phyloP scores from a whole-genome alignment of 2,888 invertebrate genomes.

The Chalcis sispes region DNA sequence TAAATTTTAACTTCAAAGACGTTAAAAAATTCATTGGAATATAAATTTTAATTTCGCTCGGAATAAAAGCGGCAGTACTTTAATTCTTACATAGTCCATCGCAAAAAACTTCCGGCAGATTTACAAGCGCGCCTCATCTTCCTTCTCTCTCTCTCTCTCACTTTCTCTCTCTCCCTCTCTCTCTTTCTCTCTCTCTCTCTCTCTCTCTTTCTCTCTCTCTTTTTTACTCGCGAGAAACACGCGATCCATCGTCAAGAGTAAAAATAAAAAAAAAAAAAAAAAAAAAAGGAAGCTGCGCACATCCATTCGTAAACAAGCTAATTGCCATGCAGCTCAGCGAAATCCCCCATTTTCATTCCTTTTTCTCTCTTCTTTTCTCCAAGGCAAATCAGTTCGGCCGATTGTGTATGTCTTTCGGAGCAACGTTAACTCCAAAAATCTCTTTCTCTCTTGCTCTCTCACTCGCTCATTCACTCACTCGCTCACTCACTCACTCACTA shows the following conservation, averaged over 20 bases:
- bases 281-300: not conserved
- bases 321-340: constrained; percentile 12
- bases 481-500: not conserved
- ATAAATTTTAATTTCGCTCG: no score
- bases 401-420: not conserved
- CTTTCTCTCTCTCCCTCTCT: not conserved
- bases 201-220: not conserved
- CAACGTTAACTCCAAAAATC: no score
- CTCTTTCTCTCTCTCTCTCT: not conserved
- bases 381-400: no score
- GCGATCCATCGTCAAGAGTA: no score
- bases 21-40: no score
- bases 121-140: not conserved
- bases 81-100: no score
- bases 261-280: not conserved
- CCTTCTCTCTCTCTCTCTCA: not conserved
- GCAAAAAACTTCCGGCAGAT: not conserved
- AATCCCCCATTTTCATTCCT: not conserved
- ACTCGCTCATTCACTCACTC: not conserved
- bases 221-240: no score
- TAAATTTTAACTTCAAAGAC: no score
- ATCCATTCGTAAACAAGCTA: not conserved
- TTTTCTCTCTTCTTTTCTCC: not conserved
- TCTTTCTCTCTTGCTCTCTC: not conserved
- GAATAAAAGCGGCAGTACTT: no score